These are phyloP conservation scores for Aporrectodea caliginosa DNA, from an alignment of 1,140 invertebrate genomes.

Conservation along the genomic window DNA sequence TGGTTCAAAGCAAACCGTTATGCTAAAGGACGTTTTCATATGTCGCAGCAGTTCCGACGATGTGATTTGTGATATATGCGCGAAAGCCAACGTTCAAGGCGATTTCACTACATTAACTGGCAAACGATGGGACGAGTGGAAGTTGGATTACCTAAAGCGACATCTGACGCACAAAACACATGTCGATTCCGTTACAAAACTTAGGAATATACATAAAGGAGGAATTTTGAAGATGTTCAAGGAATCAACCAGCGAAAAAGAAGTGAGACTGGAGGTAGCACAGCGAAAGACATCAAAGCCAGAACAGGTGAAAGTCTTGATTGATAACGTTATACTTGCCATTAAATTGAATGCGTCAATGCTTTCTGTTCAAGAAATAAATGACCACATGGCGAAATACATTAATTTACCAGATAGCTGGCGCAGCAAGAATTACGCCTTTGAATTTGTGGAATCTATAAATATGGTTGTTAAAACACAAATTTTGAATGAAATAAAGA, in stretches of 20 bases:
- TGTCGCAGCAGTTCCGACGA: not conserved
- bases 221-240: not conserved
- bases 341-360: conserved; percentile 24
- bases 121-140: too few species aligned
- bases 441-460: conserved; percentile 29
- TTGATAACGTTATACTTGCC: conserved; percentile 16
- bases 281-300: not conserved
- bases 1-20: not conserved
- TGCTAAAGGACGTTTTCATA: not conserved
- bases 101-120: too few species aligned
- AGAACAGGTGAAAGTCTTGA: conserved; percentile 23
- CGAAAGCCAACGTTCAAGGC: not conserved
- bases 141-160: conserved; percentile 12
- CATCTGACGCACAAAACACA: conserved; percentile 8
- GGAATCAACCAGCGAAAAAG: not conserved
- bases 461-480: conserved; percentile 14
- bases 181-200: conserved; percentile 9
- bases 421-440: conserved; percentile 27
- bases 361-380: conserved; percentile 4
- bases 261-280: not conserved
- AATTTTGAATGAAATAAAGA: conserved; percentile 26
- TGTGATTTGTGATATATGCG: conserved; percentile 1
- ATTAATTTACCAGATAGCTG: conserved; percentile 17
- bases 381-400: conserved; percentile 15
- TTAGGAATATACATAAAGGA: not conserved